Evolutionary conservation across 2,113 vertebrate genomes (phyloP).

Genomic region (Xiphias gladius): DNA sequence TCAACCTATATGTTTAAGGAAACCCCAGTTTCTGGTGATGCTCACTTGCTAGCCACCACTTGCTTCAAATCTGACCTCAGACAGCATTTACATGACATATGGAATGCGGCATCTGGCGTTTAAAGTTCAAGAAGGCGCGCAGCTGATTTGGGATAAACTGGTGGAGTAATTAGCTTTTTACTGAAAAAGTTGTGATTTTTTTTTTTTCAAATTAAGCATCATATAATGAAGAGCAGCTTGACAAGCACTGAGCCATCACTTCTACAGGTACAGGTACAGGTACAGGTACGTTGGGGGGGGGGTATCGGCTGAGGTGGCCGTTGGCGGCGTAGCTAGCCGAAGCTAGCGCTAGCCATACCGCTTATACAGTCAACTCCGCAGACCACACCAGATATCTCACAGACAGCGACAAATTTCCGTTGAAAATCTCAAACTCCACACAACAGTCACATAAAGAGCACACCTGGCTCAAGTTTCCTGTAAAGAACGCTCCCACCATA

Average conservation of each 20-base stretch:
- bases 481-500: not conserved
- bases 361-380: constrained; percentile 53
- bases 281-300: too few species aligned
- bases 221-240: rapidly evolving
- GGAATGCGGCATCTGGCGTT: constrained; percentile 16
- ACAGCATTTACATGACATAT: not conserved
- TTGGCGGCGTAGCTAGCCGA: constrained; percentile 18
- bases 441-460: not conserved
- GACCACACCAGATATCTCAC: constrained; percentile 6
- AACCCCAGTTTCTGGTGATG: constrained; percentile 3
- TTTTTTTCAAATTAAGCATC: not conserved
- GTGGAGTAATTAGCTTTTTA: not conserved
- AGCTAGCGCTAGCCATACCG: constrained; percentile 67
- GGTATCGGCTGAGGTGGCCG: constrained; percentile 3
- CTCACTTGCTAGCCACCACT: constrained; percentile 32
- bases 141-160: not conserved
- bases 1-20: not conserved
- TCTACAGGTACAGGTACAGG: not conserved
- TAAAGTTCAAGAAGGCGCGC: constrained; percentile 38
- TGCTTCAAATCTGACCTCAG: not conserved
- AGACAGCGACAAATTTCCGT: constrained; percentile 2
- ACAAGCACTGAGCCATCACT: not conserved
- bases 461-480: constrained; percentile 53
- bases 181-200: not conserved
- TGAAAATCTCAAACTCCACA: not conserved